Evolutionary conservation across 2,113 vertebrate species (phyloP).

Genomic region (Pithys albifrons): DNA sequence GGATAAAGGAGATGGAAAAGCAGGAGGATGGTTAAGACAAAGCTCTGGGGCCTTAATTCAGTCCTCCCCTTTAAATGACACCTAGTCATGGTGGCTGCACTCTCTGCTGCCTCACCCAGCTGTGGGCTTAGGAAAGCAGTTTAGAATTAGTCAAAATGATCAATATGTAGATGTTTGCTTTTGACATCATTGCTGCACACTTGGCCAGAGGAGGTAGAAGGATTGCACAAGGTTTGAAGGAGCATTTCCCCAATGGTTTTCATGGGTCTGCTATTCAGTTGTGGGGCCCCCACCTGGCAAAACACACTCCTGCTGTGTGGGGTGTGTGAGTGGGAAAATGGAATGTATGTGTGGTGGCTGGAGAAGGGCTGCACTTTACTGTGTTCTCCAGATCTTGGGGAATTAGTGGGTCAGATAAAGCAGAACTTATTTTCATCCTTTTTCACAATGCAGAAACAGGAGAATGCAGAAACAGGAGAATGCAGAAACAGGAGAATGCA

Average conservation of each 20-base stretch:
- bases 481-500: not conserved
- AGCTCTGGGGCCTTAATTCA: not conserved
- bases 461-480: not conserved
- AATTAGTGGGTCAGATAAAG: not conserved
- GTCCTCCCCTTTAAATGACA: not conserved
- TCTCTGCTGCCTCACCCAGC: not conserved
- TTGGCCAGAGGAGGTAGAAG: not conserved
- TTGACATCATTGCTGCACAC: not conserved
- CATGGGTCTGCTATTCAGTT: not conserved
- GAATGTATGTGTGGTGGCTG: not conserved
- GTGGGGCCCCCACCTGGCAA: not conserved
- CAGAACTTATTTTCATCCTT: not conserved
- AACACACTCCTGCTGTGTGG: fast-evolving
- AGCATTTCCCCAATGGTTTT: not conserved
- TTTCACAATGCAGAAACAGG: not conserved
- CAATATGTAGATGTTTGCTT: not conserved
- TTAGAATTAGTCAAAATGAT: not conserved
- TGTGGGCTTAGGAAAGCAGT: not conserved
- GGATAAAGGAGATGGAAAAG: not conserved
- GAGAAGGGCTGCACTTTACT: not conserved
- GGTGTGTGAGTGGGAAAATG: not conserved
- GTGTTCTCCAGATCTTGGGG: not conserved
- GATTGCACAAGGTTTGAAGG: no score
- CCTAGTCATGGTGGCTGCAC: fast-evolving
- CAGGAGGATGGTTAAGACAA: not conserved